phyloP scores from a whole-genome alignment of 2,888 invertebrate species.

The Metalampra italica region DNA sequence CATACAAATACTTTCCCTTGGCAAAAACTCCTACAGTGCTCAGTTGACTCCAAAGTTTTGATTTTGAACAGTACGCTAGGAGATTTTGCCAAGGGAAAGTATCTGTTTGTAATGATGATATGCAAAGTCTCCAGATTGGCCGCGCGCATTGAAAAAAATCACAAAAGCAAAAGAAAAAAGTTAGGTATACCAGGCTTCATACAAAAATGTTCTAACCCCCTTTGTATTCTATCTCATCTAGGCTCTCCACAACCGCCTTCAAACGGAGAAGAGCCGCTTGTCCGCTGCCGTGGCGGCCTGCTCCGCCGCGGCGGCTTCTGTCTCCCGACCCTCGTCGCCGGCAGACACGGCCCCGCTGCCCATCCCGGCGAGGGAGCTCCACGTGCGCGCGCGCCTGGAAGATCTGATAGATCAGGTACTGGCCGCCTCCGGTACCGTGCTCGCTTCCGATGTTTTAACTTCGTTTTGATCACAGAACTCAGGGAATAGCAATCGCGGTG shows the following conservation, averaged over 20 bases:
- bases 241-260: slow-evolving; percentile 91
- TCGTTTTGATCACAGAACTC: slow-evolving; percentile 44
- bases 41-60: too few species aligned
- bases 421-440: slow-evolving; percentile 28
- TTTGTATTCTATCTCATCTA: slow-evolving; percentile 15
- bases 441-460: slow-evolving; percentile 41
- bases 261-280: slow-evolving; percentile 90
- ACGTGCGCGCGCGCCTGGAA: slow-evolving; percentile 90
- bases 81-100: too few species aligned
- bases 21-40: too few species aligned
- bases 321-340: slow-evolving; percentile 93
- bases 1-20: too few species aligned
- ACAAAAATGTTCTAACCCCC: too few species aligned
- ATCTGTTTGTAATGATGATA: too few species aligned
- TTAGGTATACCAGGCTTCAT: too few species aligned
- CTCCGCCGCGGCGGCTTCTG: slow-evolving; percentile 94
- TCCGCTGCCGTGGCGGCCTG: slow-evolving; percentile 94
- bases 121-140: too few species aligned
- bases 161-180: too few species aligned
- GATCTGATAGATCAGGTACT: slow-evolving; percentile 95
- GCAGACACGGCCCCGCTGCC: slow-evolving; percentile 91
- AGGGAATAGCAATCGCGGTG: too few species aligned
- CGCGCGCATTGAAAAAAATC: too few species aligned
- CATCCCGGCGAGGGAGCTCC: slow-evolving; percentile 89
- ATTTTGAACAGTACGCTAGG: too few species aligned